Base-by-base conservation (phyloP, 2,113 vertebrate species). In the Tragelaphus strepsiceros region DNA sequence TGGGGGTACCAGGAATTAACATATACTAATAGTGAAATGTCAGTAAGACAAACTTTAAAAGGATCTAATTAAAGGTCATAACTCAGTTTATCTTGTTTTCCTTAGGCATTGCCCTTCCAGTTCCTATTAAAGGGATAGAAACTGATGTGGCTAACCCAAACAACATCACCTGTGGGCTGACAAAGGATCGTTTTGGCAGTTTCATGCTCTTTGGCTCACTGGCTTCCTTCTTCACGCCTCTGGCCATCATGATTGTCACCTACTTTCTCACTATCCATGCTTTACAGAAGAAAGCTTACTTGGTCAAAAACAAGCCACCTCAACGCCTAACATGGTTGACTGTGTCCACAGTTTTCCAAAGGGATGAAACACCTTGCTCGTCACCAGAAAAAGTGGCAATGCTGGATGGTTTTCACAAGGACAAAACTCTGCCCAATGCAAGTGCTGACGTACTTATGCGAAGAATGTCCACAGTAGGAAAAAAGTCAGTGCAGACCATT, bases 181-280 rank as follows among this genome's bases (percentile, higher is more conserved):
- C 96, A 59, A 98, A 99, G 0, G 99, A 99, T 9, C 99, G 99
- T 15, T 99, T 99, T 51, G 96, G 98, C 43, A 98, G 99, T 59
- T 99, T 99, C 98, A 99, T 99, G 97, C 99, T 99, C 61, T 99
- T 99, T 0, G 99, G 99, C 54, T 99, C 99, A 9, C 96, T 99
- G 98, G 99, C 99, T 15, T 98, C 99, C 0, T 99, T 99, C 98
- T 99, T 99, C 95, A 98, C 99, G 46, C 99, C 99, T n/a, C 99
- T 99, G 3, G 97, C 99, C 1, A 99, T 99, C 98, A 99, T 99
- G 99, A 99, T 99, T 94, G 99, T 99, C 95, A 99, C 99, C 96
- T 99, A 99, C 82, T 98, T 99, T 62, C 99, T 99, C 74, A 99
- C 99, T 10, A 99, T 99, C 88, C 99, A 99, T 16, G 99, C 99